Evolutionary conservation across 2,888 invertebrate genomes (phyloP).

Genomic region (Cepaea hortensis): DNA sequence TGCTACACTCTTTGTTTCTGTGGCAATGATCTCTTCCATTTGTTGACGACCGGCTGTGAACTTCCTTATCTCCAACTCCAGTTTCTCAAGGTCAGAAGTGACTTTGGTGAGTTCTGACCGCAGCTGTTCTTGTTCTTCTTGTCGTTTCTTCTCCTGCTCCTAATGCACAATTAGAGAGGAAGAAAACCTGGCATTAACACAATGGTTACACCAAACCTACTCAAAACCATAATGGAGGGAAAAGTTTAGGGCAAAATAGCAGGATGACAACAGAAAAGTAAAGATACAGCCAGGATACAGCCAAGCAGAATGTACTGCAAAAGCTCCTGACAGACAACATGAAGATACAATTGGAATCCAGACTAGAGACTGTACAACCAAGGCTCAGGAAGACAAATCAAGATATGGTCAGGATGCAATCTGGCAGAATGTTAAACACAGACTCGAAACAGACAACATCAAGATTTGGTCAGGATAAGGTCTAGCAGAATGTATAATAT

Average conservation of each 20-base stretch:
- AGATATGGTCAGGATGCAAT: no score
- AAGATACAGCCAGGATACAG: neutral
- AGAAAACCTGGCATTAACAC: neutral
- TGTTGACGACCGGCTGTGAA: constrained; percentile 71
- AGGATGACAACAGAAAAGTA: no score
- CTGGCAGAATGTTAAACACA: no score
- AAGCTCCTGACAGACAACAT: neutral
- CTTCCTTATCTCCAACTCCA: constrained; percentile 72
- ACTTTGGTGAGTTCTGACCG: constrained; percentile 68
- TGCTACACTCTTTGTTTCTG: constrained; percentile 75
- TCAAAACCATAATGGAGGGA: no score
- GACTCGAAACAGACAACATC: no score
- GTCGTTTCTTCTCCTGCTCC: constrained; percentile 73
- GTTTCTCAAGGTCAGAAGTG: constrained; percentile 66
- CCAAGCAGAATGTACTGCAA: neutral
- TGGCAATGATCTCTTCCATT: constrained; percentile 73
- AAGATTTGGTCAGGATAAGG: no score
- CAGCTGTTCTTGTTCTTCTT: constrained; percentile 71
- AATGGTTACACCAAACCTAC: neutral
- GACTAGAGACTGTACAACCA: no score
- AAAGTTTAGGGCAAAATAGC: no score
- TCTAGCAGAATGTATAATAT: no score
- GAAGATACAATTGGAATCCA: no score
- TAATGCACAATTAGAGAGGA: constrained; percentile 42
- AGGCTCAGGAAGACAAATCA: no score